Conservation (phyloP, 2,797 vertebrate genomes). For the Ptychadena robeensis region DNA sequence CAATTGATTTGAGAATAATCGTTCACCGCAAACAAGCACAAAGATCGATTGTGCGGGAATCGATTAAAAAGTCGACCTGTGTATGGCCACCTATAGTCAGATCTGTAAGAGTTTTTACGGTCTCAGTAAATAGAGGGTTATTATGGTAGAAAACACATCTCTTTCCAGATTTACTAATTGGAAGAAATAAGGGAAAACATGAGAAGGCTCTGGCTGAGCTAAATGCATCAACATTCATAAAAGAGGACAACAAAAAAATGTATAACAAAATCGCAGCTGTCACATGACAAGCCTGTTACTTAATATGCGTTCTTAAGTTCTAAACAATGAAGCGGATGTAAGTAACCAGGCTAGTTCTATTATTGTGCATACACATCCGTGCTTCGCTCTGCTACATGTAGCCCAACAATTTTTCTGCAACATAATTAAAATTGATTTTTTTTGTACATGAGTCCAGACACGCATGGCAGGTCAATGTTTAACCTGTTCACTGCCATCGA, state of each 20-base stretch:
- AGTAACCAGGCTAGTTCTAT: background rate
- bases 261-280: background rate
- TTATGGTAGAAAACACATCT: no score
- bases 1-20: no score
- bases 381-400: background rate
- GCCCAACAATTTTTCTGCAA: conserved; percentile 19
- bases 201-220: no score
- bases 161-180: no score
- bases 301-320: background rate
- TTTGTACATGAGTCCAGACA: conserved; percentile 21
- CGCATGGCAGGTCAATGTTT: conserved; percentile 17
- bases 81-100: no score
- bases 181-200: no score
- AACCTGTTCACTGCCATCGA: background rate
- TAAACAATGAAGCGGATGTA: background rate
- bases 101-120: no score
- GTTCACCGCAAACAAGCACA: no score
- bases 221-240: no score
- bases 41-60: no score
- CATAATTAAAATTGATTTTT: conserved; percentile 52
- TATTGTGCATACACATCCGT: background rate
- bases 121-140: no score
- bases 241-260: background rate
- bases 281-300: background rate
- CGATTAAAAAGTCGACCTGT: no score